Evolutionary conservation across 2,113 vertebrate species (phyloP), one percentile per base, ranked within the genome.

Genomic region (Struthidea cinerea): DNA sequence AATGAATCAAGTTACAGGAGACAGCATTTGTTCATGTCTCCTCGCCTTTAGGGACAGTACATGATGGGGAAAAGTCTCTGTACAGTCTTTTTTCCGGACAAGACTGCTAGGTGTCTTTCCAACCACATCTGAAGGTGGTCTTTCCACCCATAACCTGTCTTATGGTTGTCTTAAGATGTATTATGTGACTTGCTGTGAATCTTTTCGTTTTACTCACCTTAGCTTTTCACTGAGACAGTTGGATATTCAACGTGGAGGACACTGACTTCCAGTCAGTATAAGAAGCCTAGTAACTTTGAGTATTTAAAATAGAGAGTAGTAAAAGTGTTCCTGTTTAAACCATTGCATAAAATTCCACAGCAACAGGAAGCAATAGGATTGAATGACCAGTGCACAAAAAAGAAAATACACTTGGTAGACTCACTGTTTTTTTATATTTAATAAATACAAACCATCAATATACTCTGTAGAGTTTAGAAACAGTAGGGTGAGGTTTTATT

Each of bases 401-500:
- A n/a, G 50, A 67, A 67, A 75, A 55, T 50, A 39, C 6, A 16
- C 70, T 81, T 90, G 86, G 32, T 49, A 32, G 26, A 61, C 16
- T 71, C 47, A 46, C 3, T 41, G 11, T 12, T 64, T 87, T 4
- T 32, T 80, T 59, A 10, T 28, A 42, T 73, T 47, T 90, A 70
- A 59, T 68, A 76, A 75, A 59, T 63, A 7, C 3, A 85, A 63
- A 46, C 57, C 8, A 64, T 71, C 14, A 57, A 11, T 49, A 27
- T 59, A 23, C 3, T 23, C 35, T 86, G 4, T n/a, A 39, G 32
- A 37, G 12, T 79, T 33, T 24, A 67, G 22, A 73, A 63, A 71
- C 2, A 46, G 16, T 5, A 53, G 7, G 3, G 5, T 39, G 6
- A 9, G 7, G 0, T 5, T 50, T 77, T 55, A 65, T 35, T 37